Conservation (phyloP, 2,113 vertebrate genomes). For the Carollia perspicillata region DNA sequence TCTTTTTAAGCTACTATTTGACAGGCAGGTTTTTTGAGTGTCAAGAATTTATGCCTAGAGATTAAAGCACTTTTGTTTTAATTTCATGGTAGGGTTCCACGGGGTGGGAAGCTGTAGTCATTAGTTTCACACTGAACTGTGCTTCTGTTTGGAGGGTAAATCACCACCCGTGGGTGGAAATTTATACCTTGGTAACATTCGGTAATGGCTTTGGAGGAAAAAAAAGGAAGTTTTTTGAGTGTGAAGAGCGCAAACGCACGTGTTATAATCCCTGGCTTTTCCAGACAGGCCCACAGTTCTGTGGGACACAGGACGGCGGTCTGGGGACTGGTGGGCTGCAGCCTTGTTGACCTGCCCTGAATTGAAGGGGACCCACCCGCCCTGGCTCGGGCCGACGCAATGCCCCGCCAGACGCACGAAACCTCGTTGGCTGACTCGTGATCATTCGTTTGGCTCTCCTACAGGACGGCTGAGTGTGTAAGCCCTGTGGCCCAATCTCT, state of each 20-base stretch:
- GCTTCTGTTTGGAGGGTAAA: neutral
- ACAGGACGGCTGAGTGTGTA: neutral
- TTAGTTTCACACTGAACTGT: neutral
- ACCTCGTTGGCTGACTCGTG: neutral
- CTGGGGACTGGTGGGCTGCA: neutral
- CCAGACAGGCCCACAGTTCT: neutral
- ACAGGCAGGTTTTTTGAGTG: neutral
- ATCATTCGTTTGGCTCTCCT: neutral
- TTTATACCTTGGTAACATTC: neutral
- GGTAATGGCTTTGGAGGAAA: neutral
- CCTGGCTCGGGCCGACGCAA: neutral
- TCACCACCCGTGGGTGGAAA: neutral
- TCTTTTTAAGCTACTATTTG: neutral
- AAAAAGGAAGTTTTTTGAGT: neutral
- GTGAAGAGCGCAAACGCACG: neutral
- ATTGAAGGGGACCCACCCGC: neutral
- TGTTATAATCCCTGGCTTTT: neutral
- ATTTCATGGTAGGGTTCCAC: neutral
- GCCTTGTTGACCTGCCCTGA: neutral
- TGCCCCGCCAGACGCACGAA: neutral
- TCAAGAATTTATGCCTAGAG: neutral
- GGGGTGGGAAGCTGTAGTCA: neutral
- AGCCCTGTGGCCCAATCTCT: neutral
- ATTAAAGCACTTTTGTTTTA: neutral
- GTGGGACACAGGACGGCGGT: neutral